Percentiles rank a stretch among this genome's conserved stretches.
Evolutionary conservation across 2,797 vertebrate genomes (phyloP).

Genomic region (Hapalemur alaotrensis): DNA sequence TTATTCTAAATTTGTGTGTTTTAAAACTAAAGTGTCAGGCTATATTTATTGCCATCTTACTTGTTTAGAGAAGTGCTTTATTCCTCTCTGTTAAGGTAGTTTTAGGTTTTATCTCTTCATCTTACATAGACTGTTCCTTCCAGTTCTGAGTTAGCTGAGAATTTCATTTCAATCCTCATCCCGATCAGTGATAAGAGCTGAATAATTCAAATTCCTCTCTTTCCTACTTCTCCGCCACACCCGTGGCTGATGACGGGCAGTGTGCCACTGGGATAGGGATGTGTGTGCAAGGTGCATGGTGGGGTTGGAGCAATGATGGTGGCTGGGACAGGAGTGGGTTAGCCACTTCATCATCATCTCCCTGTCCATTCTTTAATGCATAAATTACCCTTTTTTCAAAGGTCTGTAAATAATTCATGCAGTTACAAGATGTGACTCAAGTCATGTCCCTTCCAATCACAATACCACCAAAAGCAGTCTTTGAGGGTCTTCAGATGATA

Average conservation of each 20-base stretch:
- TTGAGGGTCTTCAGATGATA: not conserved
- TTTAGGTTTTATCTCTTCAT: not conserved
- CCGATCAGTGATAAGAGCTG: not conserved
- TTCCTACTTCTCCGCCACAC: not conserved
- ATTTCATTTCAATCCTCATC: not conserved
- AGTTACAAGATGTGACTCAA: not conserved
- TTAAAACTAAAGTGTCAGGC: not conserved
- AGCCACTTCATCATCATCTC: not conserved
- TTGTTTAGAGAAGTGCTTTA: not conserved
- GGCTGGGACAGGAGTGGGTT: not conserved
- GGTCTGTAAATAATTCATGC: not conserved
- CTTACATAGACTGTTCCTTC: not conserved
- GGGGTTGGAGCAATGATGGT: not conserved
- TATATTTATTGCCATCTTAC: not conserved
- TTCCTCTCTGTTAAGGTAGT: not conserved
- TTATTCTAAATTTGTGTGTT: not conserved
- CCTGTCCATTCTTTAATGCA: not conserved
- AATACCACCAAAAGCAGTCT: not conserved
- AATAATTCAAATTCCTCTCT: not conserved
- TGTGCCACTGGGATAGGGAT: not conserved
- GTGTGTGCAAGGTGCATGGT: not conserved
- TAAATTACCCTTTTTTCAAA: not conserved
- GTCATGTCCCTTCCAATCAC: not conserved
- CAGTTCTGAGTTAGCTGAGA: not conserved
- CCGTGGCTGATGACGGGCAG: not conserved